These are phyloP conservation scores for Crotalus viridis DNA, from an alignment of 2,113 vertebrate genomes.

Conservation along the genomic window DNA sequence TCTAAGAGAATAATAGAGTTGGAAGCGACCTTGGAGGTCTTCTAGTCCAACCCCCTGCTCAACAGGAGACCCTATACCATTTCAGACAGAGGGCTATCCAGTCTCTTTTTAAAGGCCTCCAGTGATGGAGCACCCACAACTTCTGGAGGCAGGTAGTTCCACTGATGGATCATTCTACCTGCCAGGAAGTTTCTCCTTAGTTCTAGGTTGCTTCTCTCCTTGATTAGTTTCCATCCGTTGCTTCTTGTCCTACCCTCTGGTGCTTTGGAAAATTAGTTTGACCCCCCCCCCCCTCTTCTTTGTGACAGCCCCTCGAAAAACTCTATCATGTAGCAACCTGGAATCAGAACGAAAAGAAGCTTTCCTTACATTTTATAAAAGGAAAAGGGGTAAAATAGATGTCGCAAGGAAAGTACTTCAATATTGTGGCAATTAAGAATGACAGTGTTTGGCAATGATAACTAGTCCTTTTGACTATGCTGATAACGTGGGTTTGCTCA, in stretches of 20 bases:
- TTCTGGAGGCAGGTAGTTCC: no score
- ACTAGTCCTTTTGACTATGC: conserved; percentile 56
- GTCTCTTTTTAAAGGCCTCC: no score
- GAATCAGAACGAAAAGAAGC: not conserved
- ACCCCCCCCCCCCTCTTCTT: not conserved
- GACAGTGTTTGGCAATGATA: conserved; percentile 51
- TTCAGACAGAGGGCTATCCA: no score
- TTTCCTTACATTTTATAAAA: not conserved
- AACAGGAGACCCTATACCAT: no score
- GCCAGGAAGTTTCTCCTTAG: no score
- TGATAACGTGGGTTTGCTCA: conserved; percentile 52
- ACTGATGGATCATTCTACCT: no score
- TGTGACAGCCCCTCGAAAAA: not conserved
- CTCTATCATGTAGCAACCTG: not conserved
- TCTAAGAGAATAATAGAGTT: no score
- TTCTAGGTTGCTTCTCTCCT: not conserved
- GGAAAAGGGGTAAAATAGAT: conserved; percentile 40
- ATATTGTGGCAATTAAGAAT: conserved; percentile 61
- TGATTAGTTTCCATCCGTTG: not conserved
- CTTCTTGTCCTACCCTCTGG: not conserved
- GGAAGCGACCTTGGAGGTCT: no score
- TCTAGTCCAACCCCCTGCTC: no score
- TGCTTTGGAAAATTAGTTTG: not conserved
- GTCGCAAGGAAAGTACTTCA: conserved; percentile 53
- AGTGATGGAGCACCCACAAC: no score